Conservation (phyloP, 2,797 vertebrate species). For the Lophotriccus pileatus region DNA sequence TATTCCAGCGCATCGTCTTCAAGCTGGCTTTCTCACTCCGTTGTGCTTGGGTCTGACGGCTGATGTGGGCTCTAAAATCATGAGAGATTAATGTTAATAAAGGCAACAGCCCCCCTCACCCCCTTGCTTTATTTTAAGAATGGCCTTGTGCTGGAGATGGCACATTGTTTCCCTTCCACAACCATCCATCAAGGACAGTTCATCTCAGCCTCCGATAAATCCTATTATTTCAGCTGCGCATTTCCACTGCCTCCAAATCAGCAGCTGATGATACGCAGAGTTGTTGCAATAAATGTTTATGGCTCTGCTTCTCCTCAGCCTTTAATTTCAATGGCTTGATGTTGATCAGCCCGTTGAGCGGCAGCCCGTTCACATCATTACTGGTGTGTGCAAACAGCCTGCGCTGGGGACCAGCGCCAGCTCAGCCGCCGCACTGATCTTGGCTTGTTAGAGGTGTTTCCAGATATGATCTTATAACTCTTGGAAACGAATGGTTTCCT, state of each 20-base stretch:
- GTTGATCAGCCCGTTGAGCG: slow-evolving; percentile 37
- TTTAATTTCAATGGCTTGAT: slow-evolving; percentile 59
- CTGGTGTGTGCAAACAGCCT: slow-evolving; percentile 54
- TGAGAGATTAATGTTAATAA: background rate
- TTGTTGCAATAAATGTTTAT: slow-evolving; percentile 62
- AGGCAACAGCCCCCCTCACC: background rate
- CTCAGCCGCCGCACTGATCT: background rate
- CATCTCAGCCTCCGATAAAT: slow-evolving; percentile 22
- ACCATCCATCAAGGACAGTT: slow-evolving; percentile 32
- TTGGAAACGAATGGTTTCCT: slow-evolving; percentile 29
- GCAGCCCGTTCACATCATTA: slow-evolving; percentile 51
- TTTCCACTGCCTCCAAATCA: slow-evolving; percentile 43
- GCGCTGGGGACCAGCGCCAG: background rate
- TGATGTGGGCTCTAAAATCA: background rate
- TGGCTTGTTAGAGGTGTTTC: slow-evolving; percentile 48
- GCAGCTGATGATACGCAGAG: slow-evolving; percentile 50
- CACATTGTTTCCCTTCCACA: background rate
- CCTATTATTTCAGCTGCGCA: slow-evolving; percentile 47
- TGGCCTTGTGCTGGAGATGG: background rate
- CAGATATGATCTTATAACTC: slow-evolving; percentile 54
- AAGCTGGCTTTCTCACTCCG: slow-evolving; percentile 3
- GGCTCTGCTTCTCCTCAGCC: slow-evolving; percentile 51
- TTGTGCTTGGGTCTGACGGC: background rate
- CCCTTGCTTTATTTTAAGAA: background rate
- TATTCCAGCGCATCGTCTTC: background rate